A percentile compares a stretch with the other conserved stretches of the same genome.
Evolutionary conservation across 2,797 vertebrate species (phyloP).

Genomic region (Eremophila alpestris): DNA sequence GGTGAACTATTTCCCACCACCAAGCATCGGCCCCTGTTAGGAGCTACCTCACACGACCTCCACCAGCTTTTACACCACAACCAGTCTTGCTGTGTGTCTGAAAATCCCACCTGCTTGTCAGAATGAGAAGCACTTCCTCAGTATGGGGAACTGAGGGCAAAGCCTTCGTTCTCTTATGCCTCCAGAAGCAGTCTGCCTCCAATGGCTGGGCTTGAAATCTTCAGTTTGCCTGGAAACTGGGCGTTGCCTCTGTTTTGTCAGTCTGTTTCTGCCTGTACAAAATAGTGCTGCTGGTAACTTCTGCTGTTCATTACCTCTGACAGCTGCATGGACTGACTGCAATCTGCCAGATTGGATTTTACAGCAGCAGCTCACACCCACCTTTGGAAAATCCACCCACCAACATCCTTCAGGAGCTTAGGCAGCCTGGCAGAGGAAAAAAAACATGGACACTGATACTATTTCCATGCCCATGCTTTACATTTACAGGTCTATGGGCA

Average conservation of each 20-base stretch:
- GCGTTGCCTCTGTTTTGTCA: not conserved
- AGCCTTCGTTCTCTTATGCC: rapidly evolving
- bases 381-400: not conserved
- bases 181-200: not conserved
- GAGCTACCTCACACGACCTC: not conserved
- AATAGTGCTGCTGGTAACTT: not conserved
- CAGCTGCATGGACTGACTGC: not conserved
- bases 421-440: not conserved
- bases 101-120: not conserved
- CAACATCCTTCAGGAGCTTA: not conserved
- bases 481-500: not conserved
- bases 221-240: rapidly evolving
- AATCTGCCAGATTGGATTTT: not conserved
- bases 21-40: not conserved
- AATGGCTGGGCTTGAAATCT: not conserved
- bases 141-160: not conserved
- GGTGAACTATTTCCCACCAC: not conserved
- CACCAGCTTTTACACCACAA: not conserved
- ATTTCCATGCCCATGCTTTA: rapidly evolving
- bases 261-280: not conserved
- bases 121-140: not conserved
- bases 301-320: not conserved
- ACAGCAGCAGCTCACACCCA: not conserved
- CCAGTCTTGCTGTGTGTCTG: not conserved
- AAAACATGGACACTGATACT: not conserved